phyloP scores from a whole-genome alignment of 2,797 vertebrate species.

The Neoniphon sammara region DNA sequence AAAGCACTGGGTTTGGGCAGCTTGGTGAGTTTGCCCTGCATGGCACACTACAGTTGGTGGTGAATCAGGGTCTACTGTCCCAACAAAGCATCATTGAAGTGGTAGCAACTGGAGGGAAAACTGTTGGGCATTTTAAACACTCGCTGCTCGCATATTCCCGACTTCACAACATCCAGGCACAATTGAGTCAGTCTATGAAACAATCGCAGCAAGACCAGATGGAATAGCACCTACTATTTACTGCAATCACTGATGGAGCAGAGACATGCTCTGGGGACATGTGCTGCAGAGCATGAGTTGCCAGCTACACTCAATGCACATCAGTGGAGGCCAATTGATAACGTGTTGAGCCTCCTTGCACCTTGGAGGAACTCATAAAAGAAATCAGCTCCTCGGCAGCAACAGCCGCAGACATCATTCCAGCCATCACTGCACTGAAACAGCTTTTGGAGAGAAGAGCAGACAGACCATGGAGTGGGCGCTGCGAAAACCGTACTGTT shows the following conservation, averaged over 20 bases:
- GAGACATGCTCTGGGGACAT: slow-evolving; percentile 15
- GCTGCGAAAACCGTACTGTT: slow-evolving; percentile 28
- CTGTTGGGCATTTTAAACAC: slow-evolving; percentile 42
- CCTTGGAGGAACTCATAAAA: slow-evolving; percentile 28
- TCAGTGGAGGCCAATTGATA: no score
- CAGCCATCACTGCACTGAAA: slow-evolving; percentile 25
- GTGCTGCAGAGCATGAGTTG: slow-evolving; percentile 17
- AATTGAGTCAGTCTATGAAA: slow-evolving; percentile 22
- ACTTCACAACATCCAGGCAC: no score
- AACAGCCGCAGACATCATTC: slow-evolving; percentile 27
- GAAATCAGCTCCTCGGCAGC: slow-evolving; percentile 23
- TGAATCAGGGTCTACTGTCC: slow-evolving; percentile 30
- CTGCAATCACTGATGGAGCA: slow-evolving; percentile 3
- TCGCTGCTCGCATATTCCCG: no score
- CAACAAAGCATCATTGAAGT: slow-evolving; percentile 24
- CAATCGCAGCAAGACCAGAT: slow-evolving; percentile 35
- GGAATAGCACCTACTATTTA: slow-evolving; percentile 44
- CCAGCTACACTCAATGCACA: slow-evolving; percentile 16
- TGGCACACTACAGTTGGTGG: slow-evolving; percentile 32
- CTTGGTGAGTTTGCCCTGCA: slow-evolving; percentile 18
- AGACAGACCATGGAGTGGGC: slow-evolving; percentile 25
- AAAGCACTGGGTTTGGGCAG: slow-evolving; percentile 30
- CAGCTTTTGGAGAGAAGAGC: slow-evolving; percentile 18
- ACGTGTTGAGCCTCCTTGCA: slow-evolving; percentile 20
- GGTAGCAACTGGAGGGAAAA: slow-evolving; percentile 25